Percentiles rank a stretch among this genome's conserved stretches.
phyloP scores from a whole-genome alignment of 2,113 vertebrate species.

The Laticauda laticaudata region DNA sequence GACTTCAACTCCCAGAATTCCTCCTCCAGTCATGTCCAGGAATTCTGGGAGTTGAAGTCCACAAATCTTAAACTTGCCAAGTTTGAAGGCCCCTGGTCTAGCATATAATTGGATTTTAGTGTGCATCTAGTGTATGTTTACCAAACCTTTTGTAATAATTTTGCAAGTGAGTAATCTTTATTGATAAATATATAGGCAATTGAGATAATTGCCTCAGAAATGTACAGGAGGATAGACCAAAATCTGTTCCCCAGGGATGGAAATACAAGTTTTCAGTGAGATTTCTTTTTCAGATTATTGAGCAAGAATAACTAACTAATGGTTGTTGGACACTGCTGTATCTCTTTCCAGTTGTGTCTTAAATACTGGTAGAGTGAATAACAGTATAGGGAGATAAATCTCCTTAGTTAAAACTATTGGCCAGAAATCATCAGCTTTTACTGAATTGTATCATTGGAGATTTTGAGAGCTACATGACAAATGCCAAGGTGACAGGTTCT shows the following conservation, averaged over 20 bases:
- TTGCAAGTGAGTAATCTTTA: not conserved
- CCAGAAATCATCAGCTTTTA: not conserved
- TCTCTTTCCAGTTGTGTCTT: not conserved
- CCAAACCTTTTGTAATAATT: not conserved
- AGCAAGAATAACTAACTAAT: not conserved
- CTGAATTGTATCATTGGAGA: not conserved
- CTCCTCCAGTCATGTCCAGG: no score
- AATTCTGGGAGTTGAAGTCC: no score
- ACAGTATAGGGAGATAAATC: not conserved
- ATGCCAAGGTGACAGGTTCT: not conserved
- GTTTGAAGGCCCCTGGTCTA: no score
- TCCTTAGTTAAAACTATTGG: not conserved
- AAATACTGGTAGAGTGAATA: not conserved
- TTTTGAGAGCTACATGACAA: not conserved
- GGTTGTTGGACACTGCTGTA: not conserved
- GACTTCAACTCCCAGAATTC: no score
- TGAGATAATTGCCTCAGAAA: not conserved
- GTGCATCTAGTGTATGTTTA: not conserved
- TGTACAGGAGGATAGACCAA: not conserved
- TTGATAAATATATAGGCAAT: not conserved
- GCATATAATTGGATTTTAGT: not conserved
- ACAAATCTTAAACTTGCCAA: no score
- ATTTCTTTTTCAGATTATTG: not conserved
- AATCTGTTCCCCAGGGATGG: not conserved
- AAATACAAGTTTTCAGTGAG: not conserved